phyloP scores from a whole-genome alignment of 2,888 invertebrate species.

The Zaprionus obscuricornis region DNA sequence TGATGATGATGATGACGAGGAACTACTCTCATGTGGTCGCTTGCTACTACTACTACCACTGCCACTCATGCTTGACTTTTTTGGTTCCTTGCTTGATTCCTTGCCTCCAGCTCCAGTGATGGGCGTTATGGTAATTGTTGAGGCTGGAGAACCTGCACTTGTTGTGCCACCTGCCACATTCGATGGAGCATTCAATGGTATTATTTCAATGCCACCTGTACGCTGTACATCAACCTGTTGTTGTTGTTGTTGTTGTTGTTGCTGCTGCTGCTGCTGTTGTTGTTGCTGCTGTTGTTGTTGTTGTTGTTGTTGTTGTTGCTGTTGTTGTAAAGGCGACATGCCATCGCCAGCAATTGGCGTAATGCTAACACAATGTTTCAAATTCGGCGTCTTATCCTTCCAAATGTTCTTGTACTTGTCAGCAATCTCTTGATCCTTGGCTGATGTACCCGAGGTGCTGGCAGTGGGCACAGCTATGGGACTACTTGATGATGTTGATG shows the following conservation, averaged over 20 bases:
- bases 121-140: conserved; percentile 94
- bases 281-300: conserved; percentile 16
- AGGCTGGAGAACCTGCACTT: conserved; percentile 85
- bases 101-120: conserved; percentile 84
- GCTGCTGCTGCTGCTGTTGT: conserved; percentile 1
- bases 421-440: conserved; percentile 77
- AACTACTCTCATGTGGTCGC: conserved; percentile 54
- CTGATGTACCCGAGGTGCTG: conserved; percentile 24
- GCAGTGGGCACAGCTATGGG: conserved; percentile 24
- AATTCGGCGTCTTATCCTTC: conserved; percentile 81
- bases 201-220: conserved; percentile 88
- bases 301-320: conserved; percentile 12
- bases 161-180: conserved; percentile 80
- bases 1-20: conserved; percentile 37
- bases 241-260: conserved; percentile 11
- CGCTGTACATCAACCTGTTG: conserved; percentile 73
- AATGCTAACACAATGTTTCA: conserved; percentile 82
- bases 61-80: conserved; percentile 35
- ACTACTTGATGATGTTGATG: conserved; percentile 20
- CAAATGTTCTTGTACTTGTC: conserved; percentile 82
- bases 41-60: conserved; percentile 48
- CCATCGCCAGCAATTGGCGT: conserved; percentile 77
- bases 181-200: conserved; percentile 87
- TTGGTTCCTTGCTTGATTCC: conserved; percentile 46
- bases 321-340: conserved; percentile 15